phyloP scores from a whole-genome alignment of 2,888 invertebrate species.

The Zygaena filipendulae region DNA sequence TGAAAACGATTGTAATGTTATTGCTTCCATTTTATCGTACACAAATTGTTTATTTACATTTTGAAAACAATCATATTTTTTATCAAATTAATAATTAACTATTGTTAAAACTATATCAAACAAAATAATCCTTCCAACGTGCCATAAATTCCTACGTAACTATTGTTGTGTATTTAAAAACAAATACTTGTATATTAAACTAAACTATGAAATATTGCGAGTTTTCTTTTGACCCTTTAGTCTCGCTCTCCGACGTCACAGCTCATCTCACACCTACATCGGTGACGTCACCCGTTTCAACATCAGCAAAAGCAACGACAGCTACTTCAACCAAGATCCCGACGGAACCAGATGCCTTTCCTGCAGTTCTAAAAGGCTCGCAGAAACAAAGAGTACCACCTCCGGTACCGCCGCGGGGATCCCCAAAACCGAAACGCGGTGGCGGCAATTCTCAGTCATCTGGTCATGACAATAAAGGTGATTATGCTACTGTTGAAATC shows the following conservation, averaged over 20 bases:
- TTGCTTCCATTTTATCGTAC: too few species aligned
- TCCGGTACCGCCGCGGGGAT: conserved; percentile 88
- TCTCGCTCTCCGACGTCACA: conserved; percentile 66
- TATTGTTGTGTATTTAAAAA: conserved; percentile 32
- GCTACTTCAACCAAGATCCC: conserved; percentile 35
- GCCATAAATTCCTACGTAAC: too few species aligned
- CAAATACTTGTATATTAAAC: conserved; percentile 32
- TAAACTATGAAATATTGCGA: conserved; percentile 31
- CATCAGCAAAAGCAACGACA: conserved; percentile 40
- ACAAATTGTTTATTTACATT: conserved; percentile 22
- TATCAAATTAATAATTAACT: too few species aligned
- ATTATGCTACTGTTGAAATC: conserved; percentile 52
- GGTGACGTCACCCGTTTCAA: conserved; percentile 53
- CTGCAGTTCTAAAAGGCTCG: conserved; percentile 79
- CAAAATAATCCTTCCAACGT: too few species aligned
- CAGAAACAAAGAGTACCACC: conserved; percentile 85
- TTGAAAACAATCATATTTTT: too few species aligned
- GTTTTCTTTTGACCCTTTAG: conserved; percentile 30
- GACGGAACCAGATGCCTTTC: conserved; percentile 72
- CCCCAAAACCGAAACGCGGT: conserved; percentile 73
- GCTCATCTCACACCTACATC: conserved; percentile 63
- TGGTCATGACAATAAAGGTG: conserved; percentile 58
- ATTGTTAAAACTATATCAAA: conserved; percentile 32
- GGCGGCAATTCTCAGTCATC: conserved; percentile 49
- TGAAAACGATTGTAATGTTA: background rate